Evolutionary conservation across 2,113 vertebrate genomes (phyloP), one percentile per base, ranked within the genome.

Genomic region (Semnopithecus entellus): DNA sequence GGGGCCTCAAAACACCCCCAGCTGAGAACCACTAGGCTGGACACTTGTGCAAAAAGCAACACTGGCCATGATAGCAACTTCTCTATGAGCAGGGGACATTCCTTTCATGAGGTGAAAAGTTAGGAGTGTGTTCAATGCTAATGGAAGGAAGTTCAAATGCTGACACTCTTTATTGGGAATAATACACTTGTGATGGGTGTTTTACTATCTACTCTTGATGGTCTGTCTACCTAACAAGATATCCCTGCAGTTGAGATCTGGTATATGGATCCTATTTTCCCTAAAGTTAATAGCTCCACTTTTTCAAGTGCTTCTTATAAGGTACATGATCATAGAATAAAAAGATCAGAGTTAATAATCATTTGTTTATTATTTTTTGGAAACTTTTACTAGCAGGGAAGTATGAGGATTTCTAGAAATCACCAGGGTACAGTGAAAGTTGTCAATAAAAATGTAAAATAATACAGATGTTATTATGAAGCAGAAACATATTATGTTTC

Each of bases 361-460:
- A 95, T 89, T 98, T 98, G 98, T 98, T 98, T 98, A 95, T 98
- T 98, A 96, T 98, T 98, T 98, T 98, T 98, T 97, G 97, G 96
- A 98, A 99, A 98, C 95, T 98, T 98, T 99, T 97, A 98, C 97
- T 97, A 98, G 97, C 93, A 98, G 98, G 97, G 96, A 98, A 98
- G 96, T 98, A 98, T 93, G 97, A 98, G 92, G 96, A 98, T 97
- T 98, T 99, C 97, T 98, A 97, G 97, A 97, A 98, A 98, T 98
- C 98, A 98, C 98, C 96, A 90, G 98, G 95, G 98, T 98, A 97
- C 96, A 97, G 98, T 98, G 97, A 98, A 98, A 98, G 97, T 98
- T 99, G 98, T 98, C 98, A 99, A 97, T 98, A 98, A 99, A 98
- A 98, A 98, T 97, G 98, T 98, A 99, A 99, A 98, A 97, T 98